phyloP scores from a whole-genome alignment of 2,797 vertebrate species.

The Poecilia gillii region DNA sequence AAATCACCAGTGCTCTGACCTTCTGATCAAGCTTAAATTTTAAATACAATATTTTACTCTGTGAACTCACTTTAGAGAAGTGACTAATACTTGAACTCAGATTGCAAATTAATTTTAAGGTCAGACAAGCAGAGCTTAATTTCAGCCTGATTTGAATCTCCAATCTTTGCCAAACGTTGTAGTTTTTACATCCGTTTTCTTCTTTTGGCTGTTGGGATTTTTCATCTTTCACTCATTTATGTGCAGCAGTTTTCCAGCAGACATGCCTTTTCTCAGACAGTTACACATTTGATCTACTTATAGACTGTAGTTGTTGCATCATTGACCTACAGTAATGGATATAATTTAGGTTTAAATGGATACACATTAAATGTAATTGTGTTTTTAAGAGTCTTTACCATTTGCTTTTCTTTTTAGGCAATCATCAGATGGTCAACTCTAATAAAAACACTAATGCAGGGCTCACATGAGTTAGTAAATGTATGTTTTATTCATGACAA shows the following conservation, averaged over 20 bases:
- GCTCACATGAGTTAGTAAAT: constrained; percentile 11
- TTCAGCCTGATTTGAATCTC: constrained; percentile 60
- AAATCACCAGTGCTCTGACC: constrained; percentile 40
- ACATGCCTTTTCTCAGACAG: constrained; percentile 36
- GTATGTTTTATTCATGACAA: constrained; percentile 16
- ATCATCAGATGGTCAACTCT: constrained; percentile 36
- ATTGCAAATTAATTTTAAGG: constrained; percentile 72
- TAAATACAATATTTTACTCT: constrained; percentile 53
- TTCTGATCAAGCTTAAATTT: constrained; percentile 50
- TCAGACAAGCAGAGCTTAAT: constrained; percentile 68
- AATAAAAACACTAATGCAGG: constrained; percentile 7
- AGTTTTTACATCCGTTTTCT: constrained; percentile 12
- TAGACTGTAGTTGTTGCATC: constrained; percentile 43
- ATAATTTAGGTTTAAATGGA: constrained; percentile 57
- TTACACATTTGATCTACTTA: constrained; percentile 38
- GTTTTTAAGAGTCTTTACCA: constrained; percentile 33
- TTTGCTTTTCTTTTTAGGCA: constrained; percentile 36
- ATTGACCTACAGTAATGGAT: constrained; percentile 47
- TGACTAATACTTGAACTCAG: constrained; percentile 72
- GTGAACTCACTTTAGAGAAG: constrained; percentile 56
- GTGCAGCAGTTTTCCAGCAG: constrained; percentile 13
- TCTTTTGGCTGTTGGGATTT: constrained; percentile 11
- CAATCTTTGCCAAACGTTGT: constrained; percentile 27
- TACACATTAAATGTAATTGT: constrained; percentile 42
- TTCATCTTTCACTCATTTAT: constrained; percentile 36